Evolutionary conservation across 2,113 vertebrate species (phyloP).

Genomic region (Neotragus pygmaeus): DNA sequence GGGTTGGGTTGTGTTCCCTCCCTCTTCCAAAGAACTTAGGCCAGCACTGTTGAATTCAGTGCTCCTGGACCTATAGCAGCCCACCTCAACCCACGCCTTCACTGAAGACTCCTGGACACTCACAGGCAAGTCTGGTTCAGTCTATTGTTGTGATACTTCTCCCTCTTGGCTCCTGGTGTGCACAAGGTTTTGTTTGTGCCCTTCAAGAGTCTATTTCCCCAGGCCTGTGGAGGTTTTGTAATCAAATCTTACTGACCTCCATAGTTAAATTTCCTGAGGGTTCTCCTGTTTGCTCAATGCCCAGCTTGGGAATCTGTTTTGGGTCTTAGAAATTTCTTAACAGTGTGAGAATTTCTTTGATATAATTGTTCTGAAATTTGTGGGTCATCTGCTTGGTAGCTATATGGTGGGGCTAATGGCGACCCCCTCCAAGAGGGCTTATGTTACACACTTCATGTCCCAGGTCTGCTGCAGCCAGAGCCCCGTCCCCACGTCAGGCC

Average conservation of each 20-base stretch:
- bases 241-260: background rate
- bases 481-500: background rate
- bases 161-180: background rate
- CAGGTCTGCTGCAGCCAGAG: background rate
- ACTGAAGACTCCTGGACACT: background rate
- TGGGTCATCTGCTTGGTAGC: background rate
- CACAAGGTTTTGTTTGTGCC: background rate
- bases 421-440: background rate
- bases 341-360: background rate
- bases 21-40: background rate
- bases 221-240: background rate
- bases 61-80: background rate
- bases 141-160: background rate
- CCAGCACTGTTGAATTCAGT: background rate
- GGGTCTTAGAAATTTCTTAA: background rate
- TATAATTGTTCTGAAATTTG: background rate
- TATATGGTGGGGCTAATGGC: background rate
- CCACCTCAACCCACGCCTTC: background rate
- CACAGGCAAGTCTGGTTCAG: background rate
- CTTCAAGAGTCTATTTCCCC: background rate
- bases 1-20: background rate
- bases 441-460: background rate
- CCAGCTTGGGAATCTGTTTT: background rate
- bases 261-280: background rate
- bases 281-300: background rate